Conservation (phyloP, 2,888 invertebrate species). For the Ametastegia equiseti region DNA sequence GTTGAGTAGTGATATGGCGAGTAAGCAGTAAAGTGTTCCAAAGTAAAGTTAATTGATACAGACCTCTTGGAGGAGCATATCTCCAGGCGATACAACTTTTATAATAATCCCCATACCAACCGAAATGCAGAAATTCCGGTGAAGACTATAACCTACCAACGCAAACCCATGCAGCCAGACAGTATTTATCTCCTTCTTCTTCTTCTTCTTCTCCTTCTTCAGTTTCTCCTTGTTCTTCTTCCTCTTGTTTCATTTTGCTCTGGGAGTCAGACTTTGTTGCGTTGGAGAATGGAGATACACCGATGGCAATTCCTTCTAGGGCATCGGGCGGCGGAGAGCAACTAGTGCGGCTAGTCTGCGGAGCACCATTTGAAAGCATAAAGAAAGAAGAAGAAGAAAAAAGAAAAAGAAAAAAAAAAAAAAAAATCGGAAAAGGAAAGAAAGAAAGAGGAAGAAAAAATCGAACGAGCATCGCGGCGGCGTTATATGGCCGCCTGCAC, state of each 20-base stretch:
- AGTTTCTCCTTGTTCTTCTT: too few relatives aligned
- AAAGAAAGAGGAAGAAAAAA: not conserved
- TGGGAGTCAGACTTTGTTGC: not conserved
- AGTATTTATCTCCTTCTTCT: too few relatives aligned
- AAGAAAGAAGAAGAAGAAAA: not conserved
- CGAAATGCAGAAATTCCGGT: not conserved
- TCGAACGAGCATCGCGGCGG: not conserved
- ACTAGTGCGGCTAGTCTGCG: slow-evolving; percentile 6
- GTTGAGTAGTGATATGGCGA: too few relatives aligned
- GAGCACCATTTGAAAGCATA: not conserved
- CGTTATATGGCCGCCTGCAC: not conserved
- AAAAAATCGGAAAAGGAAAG: not conserved
- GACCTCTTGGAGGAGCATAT: not conserved
- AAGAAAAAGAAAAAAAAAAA: not conserved
- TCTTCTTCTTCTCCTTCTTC: too few relatives aligned
- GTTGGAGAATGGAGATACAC: slow-evolving; percentile 26
- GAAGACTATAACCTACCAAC: not conserved
- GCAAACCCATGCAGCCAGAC: too few relatives aligned
- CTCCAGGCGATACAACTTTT: not conserved
- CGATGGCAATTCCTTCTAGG: slow-evolving; percentile 33
- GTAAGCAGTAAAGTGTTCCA: not conserved
- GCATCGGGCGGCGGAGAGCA: not conserved
- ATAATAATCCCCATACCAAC: not conserved
- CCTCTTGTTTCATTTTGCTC: not conserved
- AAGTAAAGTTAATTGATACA: not conserved